phyloP scores from a whole-genome alignment of 2,888 invertebrate species.

The Drosophila ustulata region DNA sequence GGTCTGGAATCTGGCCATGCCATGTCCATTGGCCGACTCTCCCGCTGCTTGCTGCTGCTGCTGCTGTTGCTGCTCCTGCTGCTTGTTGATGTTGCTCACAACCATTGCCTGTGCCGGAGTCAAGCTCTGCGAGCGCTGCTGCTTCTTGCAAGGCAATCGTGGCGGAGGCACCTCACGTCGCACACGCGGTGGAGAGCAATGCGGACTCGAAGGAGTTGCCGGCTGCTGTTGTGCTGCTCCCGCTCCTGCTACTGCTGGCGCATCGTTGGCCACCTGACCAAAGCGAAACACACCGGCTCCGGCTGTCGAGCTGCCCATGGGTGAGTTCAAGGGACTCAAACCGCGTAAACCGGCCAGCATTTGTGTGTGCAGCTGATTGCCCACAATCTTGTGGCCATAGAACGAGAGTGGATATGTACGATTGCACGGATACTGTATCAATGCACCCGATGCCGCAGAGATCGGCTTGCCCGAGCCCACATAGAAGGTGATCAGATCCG shows the following conservation, averaged over 20 bases:
- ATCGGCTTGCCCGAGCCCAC: constrained; percentile 96
- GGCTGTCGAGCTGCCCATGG: constrained; percentile 83
- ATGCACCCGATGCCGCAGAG: constrained; percentile 94
- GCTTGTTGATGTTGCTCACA: constrained; percentile 73
- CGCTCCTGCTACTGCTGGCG: constrained; percentile 6
- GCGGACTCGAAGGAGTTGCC: constrained; percentile 83
- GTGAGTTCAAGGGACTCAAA: constrained; percentile 83
- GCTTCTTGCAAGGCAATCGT: constrained; percentile 87
- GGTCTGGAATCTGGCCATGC: constrained; percentile 78
- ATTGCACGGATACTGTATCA: constrained; percentile 94
- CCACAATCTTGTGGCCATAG: constrained; percentile 88
- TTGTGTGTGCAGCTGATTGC: constrained; percentile 85
- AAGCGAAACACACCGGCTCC: constrained; percentile 80
- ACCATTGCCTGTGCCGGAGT: constrained; percentile 87
- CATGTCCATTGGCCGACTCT: constrained; percentile 63
- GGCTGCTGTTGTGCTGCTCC: constrained; percentile 44
- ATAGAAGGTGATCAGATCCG: constrained; percentile 96
- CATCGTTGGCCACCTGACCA: constrained; percentile 54
- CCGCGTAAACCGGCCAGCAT: constrained; percentile 85
- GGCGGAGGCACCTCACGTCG: constrained; percentile 86
- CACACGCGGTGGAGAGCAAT: constrained; percentile 87
- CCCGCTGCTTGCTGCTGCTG: constrained; percentile 55
- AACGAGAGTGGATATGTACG: constrained; percentile 92
- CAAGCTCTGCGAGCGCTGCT: constrained; percentile 91
- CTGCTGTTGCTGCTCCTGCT: constrained; percentile 67